Base-by-base conservation (phyloP, 2,797 vertebrate genomes). In the Coluber constrictor region DNA sequence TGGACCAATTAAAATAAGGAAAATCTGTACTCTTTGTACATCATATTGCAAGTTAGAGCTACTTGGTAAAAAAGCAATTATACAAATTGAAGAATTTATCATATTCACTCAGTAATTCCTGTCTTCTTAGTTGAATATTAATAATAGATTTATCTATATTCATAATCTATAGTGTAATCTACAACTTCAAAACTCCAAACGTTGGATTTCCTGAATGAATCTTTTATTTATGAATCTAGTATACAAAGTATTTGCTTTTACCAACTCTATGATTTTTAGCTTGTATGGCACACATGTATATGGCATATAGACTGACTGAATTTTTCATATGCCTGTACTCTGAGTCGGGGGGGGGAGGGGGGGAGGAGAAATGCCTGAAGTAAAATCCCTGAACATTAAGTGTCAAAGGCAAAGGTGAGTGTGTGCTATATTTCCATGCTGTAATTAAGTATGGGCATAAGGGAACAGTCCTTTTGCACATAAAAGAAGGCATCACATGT, bases 401-500 rank as follows among this genome's bases (percentile, higher is more conserved):
- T 97, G 93, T 96, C 94, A 94, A 70, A 95, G 92, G 90, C 92
- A 95, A 95, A 96, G 96, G 94, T 96, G 94, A 95, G 94, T 95
- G 56, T 29, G 13, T 79, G 87, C 88, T 95, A 10, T 93, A 95
- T 95, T 96, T 96, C 94, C 95, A 94, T 95, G 93, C 70, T 93
- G 92, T 95, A 97, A 96, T 95, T 96, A 97, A 96, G 93, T 95
- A 92, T 93, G 92, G 93, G 95, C 93, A 95, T 97, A 93, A 94
- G 93, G 96, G 96, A 96, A 94, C 87, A 66, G 97, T 96, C 92
- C 87, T 96, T 96, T 95, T 97, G 92, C 93, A 95, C 92, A 94
- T 97, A 96, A 97, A 97, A 97, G 96, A 95, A 87, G 90, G 92
- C 59, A 91, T 95, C 96, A 96, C 90, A 0, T 97, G 96, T 88